phyloP scores from a whole-genome alignment of 2,888 invertebrate genomes.

The Neoscelio sp. region DNA sequence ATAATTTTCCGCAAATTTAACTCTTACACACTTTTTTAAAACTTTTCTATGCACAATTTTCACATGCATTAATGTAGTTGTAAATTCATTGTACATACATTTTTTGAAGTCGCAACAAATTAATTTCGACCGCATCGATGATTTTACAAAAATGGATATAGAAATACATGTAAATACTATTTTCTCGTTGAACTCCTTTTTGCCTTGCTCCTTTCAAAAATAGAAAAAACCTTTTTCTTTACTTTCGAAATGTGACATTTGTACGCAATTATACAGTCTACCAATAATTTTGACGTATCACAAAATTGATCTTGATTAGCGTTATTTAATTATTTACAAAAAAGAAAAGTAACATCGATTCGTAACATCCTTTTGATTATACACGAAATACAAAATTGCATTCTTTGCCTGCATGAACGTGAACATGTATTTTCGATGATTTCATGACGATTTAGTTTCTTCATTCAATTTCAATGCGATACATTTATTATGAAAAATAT shows the following conservation, averaged over 20 bases:
- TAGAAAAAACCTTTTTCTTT: constrained; percentile 39
- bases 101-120: constrained; percentile 18
- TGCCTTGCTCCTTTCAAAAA: constrained; percentile 22
- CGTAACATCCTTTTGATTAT: background rate
- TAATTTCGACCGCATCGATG: constrained; percentile 14
- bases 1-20: constrained; percentile 17
- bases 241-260: constrained; percentile 44
- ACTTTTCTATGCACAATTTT: constrained; percentile 23
- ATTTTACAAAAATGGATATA: constrained; percentile 43
- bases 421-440: background rate
- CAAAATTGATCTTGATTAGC: background rate
- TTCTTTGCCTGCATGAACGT: background rate
- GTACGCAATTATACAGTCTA: constrained; percentile 25
- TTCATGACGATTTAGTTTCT: background rate
- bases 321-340: too few relatives aligned
- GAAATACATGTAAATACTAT: constrained; percentile 45
- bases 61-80: constrained; percentile 4
- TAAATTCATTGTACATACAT: constrained; percentile 41
- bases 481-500: constrained; percentile 10
- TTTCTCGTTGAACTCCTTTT: constrained; percentile 13
- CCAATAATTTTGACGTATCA: background rate
- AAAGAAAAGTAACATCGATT: background rate
- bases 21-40: background rate
- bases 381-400: background rate
- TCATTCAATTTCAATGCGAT: background rate